Evolutionary conservation across 2,113 vertebrate genomes (phyloP).

Genomic region (Zootoca vivipara): DNA sequence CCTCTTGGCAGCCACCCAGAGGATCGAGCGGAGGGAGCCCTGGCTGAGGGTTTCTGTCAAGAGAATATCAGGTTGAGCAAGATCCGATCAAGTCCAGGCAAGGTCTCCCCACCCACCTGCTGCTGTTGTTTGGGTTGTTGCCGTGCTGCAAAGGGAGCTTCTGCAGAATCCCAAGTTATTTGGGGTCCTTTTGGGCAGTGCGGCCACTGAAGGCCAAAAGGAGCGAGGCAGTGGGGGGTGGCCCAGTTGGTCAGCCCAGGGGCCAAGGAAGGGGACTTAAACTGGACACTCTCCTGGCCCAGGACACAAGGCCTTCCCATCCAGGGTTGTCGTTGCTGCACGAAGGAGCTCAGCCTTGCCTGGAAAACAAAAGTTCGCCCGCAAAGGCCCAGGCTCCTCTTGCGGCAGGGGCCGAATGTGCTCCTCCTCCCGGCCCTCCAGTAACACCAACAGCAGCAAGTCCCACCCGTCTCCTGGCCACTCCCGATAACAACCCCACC

Average conservation of each 20-base stretch:
- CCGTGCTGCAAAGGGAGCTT: too few relatives aligned
- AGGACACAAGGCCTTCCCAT: too few relatives aligned
- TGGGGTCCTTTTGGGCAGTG: not conserved
- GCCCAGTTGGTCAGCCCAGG: not conserved
- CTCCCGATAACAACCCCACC: not conserved
- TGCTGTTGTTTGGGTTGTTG: too few relatives aligned
- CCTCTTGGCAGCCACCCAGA: not conserved
- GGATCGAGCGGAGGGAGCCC: not conserved
- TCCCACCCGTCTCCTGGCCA: not conserved
- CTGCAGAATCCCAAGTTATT: not conserved
- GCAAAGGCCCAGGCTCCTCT: too few relatives aligned
- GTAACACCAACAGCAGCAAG: too few relatives aligned
- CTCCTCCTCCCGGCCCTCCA: too few relatives aligned
- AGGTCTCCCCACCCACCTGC: not conserved
- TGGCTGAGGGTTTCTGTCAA: not conserved
- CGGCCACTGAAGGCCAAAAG: not conserved
- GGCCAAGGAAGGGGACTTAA: not conserved
- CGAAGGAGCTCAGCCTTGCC: not conserved
- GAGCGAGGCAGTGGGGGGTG: not conserved
- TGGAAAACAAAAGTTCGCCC: not conserved
- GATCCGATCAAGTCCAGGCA: not conserved
- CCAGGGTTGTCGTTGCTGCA: not conserved
- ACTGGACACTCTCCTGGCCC: not conserved
- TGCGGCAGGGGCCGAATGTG: too few relatives aligned
- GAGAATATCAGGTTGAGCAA: not conserved